These are phyloP conservation scores for Araneus ventricosus DNA, from an alignment of 1,140 invertebrate species.

Conservation along the genomic window DNA sequence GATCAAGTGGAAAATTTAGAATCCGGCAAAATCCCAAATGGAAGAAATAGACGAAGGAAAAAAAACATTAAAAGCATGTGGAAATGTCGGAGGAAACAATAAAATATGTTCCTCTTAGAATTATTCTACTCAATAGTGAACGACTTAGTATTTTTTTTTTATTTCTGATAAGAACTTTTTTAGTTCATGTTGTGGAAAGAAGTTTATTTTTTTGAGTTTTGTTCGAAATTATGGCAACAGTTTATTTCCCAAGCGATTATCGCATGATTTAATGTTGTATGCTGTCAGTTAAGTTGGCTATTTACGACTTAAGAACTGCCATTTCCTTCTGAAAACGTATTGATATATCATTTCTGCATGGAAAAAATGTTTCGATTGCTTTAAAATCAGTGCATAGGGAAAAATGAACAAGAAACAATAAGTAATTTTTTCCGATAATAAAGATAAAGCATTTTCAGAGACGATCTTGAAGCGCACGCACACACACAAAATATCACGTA, in stretches of 20 bases:
- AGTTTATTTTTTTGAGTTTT: neutral
- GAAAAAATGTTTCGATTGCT: too few species aligned
- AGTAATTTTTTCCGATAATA: too few species aligned
- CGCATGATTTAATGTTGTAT: neutral
- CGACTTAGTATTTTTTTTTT: neutral
- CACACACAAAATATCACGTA: too few species aligned
- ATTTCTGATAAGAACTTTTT: neutral
- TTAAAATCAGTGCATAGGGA: too few species aligned
- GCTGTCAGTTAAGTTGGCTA: neutral
- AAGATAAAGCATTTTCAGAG: too few species aligned
- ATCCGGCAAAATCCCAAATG: too few species aligned
- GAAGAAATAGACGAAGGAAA: neutral
- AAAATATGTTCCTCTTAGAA: neutral
- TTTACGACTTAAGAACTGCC: neutral
- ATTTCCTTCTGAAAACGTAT: too few species aligned
- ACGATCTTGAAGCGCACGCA: too few species aligned
- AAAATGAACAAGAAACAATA: too few species aligned
- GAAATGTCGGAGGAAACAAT: neutral
- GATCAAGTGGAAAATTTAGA: too few species aligned
- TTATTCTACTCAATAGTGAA: neutral
- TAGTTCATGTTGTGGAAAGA: neutral
- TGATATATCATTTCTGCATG: too few species aligned
- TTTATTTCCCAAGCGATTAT: neutral
- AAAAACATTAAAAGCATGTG: constrained; percentile 22
- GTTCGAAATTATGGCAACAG: neutral